Base-by-base conservation (phyloP, 2,888 invertebrate genomes). In the Patella depressa region DNA sequence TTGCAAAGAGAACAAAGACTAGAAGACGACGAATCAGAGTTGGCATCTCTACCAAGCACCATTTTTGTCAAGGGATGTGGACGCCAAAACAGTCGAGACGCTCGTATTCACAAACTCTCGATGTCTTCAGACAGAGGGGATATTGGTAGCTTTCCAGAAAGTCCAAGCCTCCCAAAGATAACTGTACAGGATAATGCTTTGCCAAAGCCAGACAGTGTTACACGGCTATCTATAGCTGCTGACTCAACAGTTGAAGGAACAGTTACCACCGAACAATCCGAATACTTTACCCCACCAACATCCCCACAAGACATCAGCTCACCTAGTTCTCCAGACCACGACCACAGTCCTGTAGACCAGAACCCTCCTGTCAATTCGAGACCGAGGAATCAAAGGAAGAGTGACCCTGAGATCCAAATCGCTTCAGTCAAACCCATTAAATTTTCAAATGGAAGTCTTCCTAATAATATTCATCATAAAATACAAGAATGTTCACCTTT, bases 1-100 rank as follows among this genome's bases (percentile, higher is more conserved):
- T 79, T 87, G 24, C 80, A 82, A 53, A 77, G 90, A 45, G 89
- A 90, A 79, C 80, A 86, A 55, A 79, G 81, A 12, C 79, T 90
- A 12, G 85, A 88, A 53, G 90, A 90, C 29, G 88, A 85, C 24
- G 90, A 89, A 54, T 89, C 89, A 2, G 90, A 90, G 65, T 80
- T 87, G 2, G 86, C 85, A 7, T 90, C 90, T 0, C 78, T 89
- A 53, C 87, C 88, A 5, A 88, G 88, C 80, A 79, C 83, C 34
- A 85, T 85, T 72, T 87, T 88, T 77, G 80, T 87, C 54, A 89
- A 87, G 76, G 85, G 85, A 14, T 84, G 80, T 72, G 75, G 73
- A 14, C 75, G 75, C 9, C 72, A 79, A 15, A 74, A 79, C 17
- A 79, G 82, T 2, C 53, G 74, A 24, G 78, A 80, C 71, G 72